Evolutionary conservation across 2,888 invertebrate species (phyloP), one percentile per base, ranked within the genome.

Genomic region (Melinaea marsaeus): DNA sequence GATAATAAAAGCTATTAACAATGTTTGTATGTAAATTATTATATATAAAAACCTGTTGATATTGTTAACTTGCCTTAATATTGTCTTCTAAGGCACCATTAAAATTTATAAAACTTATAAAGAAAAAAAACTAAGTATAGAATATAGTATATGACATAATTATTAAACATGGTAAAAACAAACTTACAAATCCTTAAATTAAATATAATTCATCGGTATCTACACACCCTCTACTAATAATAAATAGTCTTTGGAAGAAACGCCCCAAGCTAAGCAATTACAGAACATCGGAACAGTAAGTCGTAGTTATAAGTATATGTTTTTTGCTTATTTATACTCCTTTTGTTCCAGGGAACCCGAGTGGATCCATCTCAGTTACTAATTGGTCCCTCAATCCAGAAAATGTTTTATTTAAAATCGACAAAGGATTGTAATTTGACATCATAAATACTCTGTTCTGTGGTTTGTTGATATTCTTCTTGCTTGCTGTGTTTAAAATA

Each of bases 231-330:
- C 51, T 51, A 11, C 42, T 42, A 42, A 42, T 51, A 32, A 51
- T 51, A 51, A 42, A 51, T 32, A 51, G 7, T 62, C 80, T 77
- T 60, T 72, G 76, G 42, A 71, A 64, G 69, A 66, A 74, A 66
- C 71, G 80, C 86, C 80, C 69, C 72, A 74, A 84, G 86, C 85
- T 68, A 78, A 79, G 84, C 87, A 87, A 87, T 87, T 87, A 87
- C 84, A 81, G 77, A 73, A 69, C 71, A 71, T 74, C 79, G 81
- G 79, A 85, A 85, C 79, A 78, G 81, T 83, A 84, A 86, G 84
- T 86, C 82, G 80, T 79, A 81, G 71, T 73, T 74, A 74, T 81
- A 22, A 22, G 22, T 22, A 81, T 81, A 83, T 81, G 84, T 86
- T 85, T 85, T 87, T 86, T 85, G 76, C 75, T 83, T 84, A 83